Percentiles rank a stretch among this genome's conserved stretches.
phyloP scores from a whole-genome alignment of 2,888 invertebrate genomes.

The Tinea trinotella region DNA sequence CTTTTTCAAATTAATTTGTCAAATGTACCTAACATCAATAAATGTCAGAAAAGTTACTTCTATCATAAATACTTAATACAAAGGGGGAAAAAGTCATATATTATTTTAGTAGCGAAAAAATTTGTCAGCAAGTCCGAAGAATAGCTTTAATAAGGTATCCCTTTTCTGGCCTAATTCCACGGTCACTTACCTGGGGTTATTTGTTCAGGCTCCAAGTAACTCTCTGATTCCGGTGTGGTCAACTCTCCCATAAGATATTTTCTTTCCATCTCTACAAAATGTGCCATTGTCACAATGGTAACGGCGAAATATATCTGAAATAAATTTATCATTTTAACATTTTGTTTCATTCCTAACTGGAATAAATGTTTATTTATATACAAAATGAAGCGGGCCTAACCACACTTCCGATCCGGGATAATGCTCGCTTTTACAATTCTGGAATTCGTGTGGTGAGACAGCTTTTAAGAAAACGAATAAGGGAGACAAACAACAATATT shows the following conservation, averaged over 20 bases:
- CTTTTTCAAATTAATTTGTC: not conserved
- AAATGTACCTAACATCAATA: not conserved
- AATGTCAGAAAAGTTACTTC: not conserved
- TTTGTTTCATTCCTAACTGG: not conserved
- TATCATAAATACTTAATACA: not conserved
- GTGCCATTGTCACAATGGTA: conserved; percentile 75
- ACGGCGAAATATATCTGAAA: conserved; percentile 79
- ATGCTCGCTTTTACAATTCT: not conserved
- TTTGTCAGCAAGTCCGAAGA: conserved; percentile 6
- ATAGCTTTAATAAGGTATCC: conserved; percentile 14
- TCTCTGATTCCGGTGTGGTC: conserved; percentile 66
- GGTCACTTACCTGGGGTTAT: conserved; percentile 60
- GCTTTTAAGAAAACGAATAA: not conserved
- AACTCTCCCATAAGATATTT: conserved; percentile 75
- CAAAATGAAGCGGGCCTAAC: not conserved
- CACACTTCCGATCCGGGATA: not conserved
- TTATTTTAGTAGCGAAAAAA: not conserved
- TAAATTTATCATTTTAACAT: not conserved
- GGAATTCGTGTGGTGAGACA: not conserved
- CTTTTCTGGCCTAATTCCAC: conserved; percentile 6
- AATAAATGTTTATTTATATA: conserved; percentile 1
- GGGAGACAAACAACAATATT: no score
- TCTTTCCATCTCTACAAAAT: conserved; percentile 77
- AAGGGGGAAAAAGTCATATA: not conserved
- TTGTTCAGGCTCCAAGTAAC: conserved; percentile 71